Evolutionary conservation across 2,113 vertebrate species (phyloP), one percentile per base, ranked within the genome.

Genomic region (Chrysochloris asiatica): DNA sequence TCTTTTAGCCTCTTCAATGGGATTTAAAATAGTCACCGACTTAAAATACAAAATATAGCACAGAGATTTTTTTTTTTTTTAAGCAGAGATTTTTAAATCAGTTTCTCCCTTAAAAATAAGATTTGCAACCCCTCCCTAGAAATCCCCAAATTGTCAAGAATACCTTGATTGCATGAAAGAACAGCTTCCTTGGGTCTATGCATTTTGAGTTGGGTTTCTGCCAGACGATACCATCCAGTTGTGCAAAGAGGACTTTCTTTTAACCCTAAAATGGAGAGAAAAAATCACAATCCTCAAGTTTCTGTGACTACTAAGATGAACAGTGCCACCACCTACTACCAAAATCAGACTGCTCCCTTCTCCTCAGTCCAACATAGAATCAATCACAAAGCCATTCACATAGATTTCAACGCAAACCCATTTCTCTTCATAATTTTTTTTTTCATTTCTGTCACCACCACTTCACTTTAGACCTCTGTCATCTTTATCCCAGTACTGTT

Each of bases 201-300:
- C 96, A 98, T 97, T 97, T 98, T 99, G 92, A 98, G 90, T 72
- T 99, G 98, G 71, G 98, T 97, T 95, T 99, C 97, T 82, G 98
- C 98, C 93, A 99, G 96, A 92, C 97, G 98, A 97, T 63, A 95
- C 99, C 98, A 99, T 13, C 98, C 99, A 85, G 92, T 56, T 78
- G 96, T 94, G 83, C 98, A 98, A 47, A 96, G 97, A 75, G 89
- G 97, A 43, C 94, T 97, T 93, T 97, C 97, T 90, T 98, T 98
- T 93, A 99, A 93, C 76, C 99, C 99, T 99, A 85, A 30, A 69
- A 95, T 6, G 63, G 81, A 94, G 13, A 81, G 21, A 88, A 28
- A 86, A 33, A 88, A 87, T 52, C 43, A 86, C 14, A 90, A 79
- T 76, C 33, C 14, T n/a, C 30, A 87, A 85, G 26, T n/a, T 95